Base-by-base conservation (phyloP, 2,113 vertebrate species). In the Lutjanus erythropterus region DNA sequence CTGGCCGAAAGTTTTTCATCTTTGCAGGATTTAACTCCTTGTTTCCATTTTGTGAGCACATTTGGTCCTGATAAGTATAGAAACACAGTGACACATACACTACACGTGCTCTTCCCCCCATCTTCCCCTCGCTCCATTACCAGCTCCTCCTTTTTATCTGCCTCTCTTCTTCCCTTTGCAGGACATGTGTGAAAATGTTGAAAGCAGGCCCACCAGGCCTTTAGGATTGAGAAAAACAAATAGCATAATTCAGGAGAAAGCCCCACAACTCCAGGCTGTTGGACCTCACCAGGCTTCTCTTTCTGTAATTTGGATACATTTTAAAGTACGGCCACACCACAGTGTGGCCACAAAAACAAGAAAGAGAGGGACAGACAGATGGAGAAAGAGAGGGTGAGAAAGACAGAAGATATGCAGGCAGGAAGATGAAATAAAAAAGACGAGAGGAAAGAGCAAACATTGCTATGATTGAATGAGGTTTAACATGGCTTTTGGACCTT, bases 201-300 rank as follows among this genome's bases (percentile, higher is more conserved):
- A 93, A 94, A 94, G 92, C 85, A 84, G 71, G 41, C 84, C 90
- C 86, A 35, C 42, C 71, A 89, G 88, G 82, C 84, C 78, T 91
- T 88, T 72, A 85, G 82, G 35, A 86, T 73, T 76, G 72, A 78
- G 83, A 85, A 89, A 90, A 93, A 91, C 89, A 93, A 93, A 92
- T 85, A 74, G 92, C 93, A 93, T 94, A 93, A 95, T 93, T 94
- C 91, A 94, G 66, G 84, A 95, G 92, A 83, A 71, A 75, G 83
- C 55, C 74, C 71, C 55, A 77, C 55, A 76, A 89, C 90, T 91
- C 55, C 69, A 74, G 75, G 89, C 86, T 82, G 64, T 35, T 86
- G 80, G 85, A 84, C 78, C 41, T 19, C 67, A 65, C 25, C 52
- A 41, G 27, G 71, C 25, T 44, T 61, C 19, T 73, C 16, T 27